Evolutionary conservation across 2,888 invertebrate genomes (phyloP), one percentile per base, ranked within the genome.

Genomic region (Apotomis betuletana): DNA sequence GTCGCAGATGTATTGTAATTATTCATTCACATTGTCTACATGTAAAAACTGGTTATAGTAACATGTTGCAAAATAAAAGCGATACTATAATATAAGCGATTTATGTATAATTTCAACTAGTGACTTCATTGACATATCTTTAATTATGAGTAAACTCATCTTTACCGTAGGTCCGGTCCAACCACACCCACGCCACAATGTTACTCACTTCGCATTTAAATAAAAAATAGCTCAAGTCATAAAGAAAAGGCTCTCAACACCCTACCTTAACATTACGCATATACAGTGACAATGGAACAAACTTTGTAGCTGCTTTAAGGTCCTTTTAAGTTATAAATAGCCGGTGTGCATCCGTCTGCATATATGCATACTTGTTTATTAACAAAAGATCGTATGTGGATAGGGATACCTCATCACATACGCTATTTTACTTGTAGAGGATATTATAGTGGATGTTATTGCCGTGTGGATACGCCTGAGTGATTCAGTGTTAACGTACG

Each of bases 321-420:
- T 38, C 12, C 3, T 38, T 58, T 38, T 58, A 58, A 9, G 38
- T 55, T 69, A 63, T 51, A 69, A 69, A 70, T 70, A 65, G 60
- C 65, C 54, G 5, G 58, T 41, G 36, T 67, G 65, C 60, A 70
- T 65, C 55, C 65, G 65, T 55, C 46, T 59, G 64, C 64, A 38
- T 52, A 65, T 65, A 49, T 65, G 27, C 44, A 57, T 65, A 46
- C 27, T 44, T 5, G 4, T 27, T 3, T 27, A 0, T n/a, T 44
- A 41, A 8, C 4, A 44, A 55, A 55, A 55, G 4, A 55, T 8
- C 27, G 6, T 8, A 5, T 57, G 27, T 46, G 4, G 12, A 15
- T 55, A 5, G 8, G 41, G 44, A 65, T 9, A 46, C 5, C 0
- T 1, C 0, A 55, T 41, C 9, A 9, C 55, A 55, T 65, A 65